Percentiles rank a stretch among this genome's conserved stretches.
Conservation (phyloP, 2,888 invertebrate species). For the Scaeva pyrastri region DNA sequence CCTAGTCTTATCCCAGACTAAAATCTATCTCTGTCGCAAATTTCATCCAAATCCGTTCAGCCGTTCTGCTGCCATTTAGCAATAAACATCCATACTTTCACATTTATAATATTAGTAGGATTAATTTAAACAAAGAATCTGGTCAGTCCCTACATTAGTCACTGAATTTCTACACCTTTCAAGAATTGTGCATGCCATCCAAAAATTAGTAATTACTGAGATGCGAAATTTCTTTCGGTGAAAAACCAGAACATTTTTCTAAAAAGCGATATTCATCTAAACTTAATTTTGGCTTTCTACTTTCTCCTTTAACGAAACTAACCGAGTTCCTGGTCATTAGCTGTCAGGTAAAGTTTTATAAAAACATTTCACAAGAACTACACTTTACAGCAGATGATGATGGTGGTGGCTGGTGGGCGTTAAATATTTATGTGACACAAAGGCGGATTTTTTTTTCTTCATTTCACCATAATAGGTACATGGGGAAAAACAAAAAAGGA, state of each 20-base stretch:
- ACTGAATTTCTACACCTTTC: too few species aligned
- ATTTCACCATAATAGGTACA: background rate
- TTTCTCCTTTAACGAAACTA: background rate
- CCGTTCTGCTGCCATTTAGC: too few species aligned
- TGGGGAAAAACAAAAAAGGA: background rate
- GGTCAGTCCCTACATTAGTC: too few species aligned
- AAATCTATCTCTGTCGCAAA: too few species aligned
- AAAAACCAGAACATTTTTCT: conserved; percentile 10
- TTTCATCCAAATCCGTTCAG: too few species aligned
- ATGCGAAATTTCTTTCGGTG: conserved; percentile 23
- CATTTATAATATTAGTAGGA: too few species aligned
- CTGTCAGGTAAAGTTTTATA: background rate
- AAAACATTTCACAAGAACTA: conserved; percentile 15
- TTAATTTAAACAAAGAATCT: too few species aligned
- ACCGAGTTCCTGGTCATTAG: background rate
- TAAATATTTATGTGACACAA: conserved; percentile 15
- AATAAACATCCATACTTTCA: too few species aligned
- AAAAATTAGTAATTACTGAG: conserved; percentile 21
- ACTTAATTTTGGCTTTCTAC: background rate
- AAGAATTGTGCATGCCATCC: conserved; percentile 8
- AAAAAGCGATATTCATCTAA: conserved; percentile 26
- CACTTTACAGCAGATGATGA: conserved; percentile 4
- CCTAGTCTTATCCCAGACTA: too few species aligned
- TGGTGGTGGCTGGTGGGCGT: conserved; percentile 14
- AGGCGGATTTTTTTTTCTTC: conserved; percentile 17